Base-by-base conservation (phyloP, 2,888 invertebrate species). In the Drosophila fulvimacula region DNA sequence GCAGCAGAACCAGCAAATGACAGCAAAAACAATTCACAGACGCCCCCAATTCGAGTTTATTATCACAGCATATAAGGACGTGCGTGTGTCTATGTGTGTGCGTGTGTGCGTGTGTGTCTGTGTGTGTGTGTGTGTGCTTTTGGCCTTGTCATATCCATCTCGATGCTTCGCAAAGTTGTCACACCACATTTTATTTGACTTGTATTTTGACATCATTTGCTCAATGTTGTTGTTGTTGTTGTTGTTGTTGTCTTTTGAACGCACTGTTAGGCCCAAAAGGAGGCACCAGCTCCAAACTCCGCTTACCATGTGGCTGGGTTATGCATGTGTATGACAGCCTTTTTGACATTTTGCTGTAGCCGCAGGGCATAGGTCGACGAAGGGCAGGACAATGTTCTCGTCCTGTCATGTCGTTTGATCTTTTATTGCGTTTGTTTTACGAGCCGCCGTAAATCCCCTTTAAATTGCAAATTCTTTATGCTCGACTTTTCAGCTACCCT, bases 381-480 rank as follows among this genome's bases (percentile, higher is more conserved):
- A 74, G 73, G 62, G 63, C 64, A 86, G 86, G 68, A 65, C 75
- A 71, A 27, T 68, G 71, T 62, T 78, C 71, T 75, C 68, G 65
- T 66, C 69, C 88, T 74, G 79, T 76, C 84, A 75, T 80, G 87
- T 81, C 89, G 87, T 85, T 85, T 85, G 85, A 85, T 85, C 87
- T 85, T 88, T 85, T 87, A 88, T 85, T 85, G 89, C 80, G 87
- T 85, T 88, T 86, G 84, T 88, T 85, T 88, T 85, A 88, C 89
- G 85, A 85, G 81, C 68, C 73, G 56, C 80, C 70, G 85, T 85
- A 88, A 88, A 85, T 85, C 85, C 85, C 88, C 84, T 85, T 85
- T 80, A 88, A 88, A 88, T 85, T 85, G 89, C 88, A 88, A 88
- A 84, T 88, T 84, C 88, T 88, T 88, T 88, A 88, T 86, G 88